A percentile compares a stretch with the other conserved stretches of the same genome.
Conservation (phyloP, 2,797 vertebrate species). For the Micropoecilia bifurca region DNA sequence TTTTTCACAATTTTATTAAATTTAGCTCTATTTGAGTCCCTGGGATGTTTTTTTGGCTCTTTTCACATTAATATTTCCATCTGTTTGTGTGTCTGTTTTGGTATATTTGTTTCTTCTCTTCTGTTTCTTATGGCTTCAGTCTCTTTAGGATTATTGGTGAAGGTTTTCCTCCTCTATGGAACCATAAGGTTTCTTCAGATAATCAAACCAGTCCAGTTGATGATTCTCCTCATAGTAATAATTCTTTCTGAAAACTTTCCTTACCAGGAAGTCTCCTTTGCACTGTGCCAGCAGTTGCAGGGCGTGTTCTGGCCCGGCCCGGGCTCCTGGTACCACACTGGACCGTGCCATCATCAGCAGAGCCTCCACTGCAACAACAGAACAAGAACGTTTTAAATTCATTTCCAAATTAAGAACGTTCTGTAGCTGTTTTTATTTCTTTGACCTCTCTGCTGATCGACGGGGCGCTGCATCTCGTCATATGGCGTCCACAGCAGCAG, state of each 20-base stretch:
- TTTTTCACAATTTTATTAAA: not conserved
- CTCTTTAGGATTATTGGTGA: not conserved
- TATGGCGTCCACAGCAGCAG: slow-evolving; percentile 88
- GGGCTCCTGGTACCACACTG: slow-evolving; percentile 89
- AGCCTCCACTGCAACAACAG: slow-evolving; percentile 84
- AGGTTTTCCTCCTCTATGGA: not conserved
- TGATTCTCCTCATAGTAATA: not conserved
- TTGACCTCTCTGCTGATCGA: slow-evolving; percentile 87
- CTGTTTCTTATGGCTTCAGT: not conserved
- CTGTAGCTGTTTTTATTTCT: not conserved
- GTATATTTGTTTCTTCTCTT: not conserved
- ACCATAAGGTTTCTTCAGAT: not conserved
- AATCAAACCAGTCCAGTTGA: not conserved
- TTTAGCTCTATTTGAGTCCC: not conserved
- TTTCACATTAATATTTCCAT: not conserved
- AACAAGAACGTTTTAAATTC: not conserved
- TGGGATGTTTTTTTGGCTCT: not conserved
- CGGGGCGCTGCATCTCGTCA: slow-evolving; percentile 83
- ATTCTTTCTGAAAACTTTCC: slow-evolving; percentile 48
- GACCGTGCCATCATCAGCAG: slow-evolving; percentile 90
- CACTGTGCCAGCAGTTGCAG: slow-evolving; percentile 91
- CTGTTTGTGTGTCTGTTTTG: not conserved
- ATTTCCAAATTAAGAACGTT: no score
- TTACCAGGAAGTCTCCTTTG: slow-evolving; percentile 91
- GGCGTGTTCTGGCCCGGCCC: slow-evolving; percentile 87